phyloP scores from a whole-genome alignment of 2,113 vertebrate genomes.

The Eretmodus cyanostictus region DNA sequence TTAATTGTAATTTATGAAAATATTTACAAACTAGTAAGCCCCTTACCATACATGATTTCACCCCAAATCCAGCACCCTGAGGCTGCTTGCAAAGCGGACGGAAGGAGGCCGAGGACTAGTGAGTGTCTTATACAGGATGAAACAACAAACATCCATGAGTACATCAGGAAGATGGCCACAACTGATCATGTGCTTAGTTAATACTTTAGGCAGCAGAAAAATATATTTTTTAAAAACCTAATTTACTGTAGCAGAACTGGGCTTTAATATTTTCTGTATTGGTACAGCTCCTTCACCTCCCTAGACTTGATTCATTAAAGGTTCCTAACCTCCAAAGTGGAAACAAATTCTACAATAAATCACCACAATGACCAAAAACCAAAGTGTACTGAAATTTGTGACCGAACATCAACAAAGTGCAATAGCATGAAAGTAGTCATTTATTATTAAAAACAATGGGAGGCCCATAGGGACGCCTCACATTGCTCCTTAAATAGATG shows the following conservation, averaged over 20 bases:
- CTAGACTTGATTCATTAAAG: not conserved
- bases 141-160: not conserved
- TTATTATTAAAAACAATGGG: not conserved
- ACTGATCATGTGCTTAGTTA: not conserved
- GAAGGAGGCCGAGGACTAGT: not conserved
- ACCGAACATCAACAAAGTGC: not conserved
- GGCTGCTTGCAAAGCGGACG: not conserved
- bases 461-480: not conserved
- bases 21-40: not conserved
- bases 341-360: not conserved
- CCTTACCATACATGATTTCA: not conserved
- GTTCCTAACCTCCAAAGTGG: not conserved
- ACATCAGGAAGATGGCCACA: not conserved
- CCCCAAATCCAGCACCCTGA: not conserved
- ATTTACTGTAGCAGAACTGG: not conserved
- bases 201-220: not conserved
- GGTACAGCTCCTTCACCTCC: not conserved
- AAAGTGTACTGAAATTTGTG: not conserved
- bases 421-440: not conserved
- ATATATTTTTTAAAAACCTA: not conserved
- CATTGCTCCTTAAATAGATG: not conserved
- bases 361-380: not conserved
- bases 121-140: not conserved
- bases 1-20: not conserved
- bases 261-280: not conserved